Evolutionary conservation across 2,888 invertebrate species (phyloP).

Genomic region (Thymelicus lineola): DNA sequence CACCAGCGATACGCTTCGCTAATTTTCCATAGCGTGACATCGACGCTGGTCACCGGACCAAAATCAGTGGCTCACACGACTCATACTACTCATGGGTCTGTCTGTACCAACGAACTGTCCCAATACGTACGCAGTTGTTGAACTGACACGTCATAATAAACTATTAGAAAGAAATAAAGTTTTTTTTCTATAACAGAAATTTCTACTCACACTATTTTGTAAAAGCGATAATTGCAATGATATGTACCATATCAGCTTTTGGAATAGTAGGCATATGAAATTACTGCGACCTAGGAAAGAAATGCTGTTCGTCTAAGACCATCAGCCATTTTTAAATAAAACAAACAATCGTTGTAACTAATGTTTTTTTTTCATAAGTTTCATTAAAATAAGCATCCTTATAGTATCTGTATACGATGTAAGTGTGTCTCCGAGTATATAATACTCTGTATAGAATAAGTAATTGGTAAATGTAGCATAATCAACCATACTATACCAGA

Average conservation of each 20-base stretch:
- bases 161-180: too few relatives aligned
- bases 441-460: constrained; percentile 7
- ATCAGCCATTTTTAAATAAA: neutral
- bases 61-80: constrained; percentile 66
- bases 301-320: too few relatives aligned
- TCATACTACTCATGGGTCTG: constrained; percentile 6
- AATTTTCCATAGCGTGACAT: constrained; percentile 74
- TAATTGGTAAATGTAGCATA: constrained; percentile 26
- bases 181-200: too few relatives aligned
- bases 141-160: too few relatives aligned
- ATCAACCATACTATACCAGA: constrained; percentile 37
- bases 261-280: too few relatives aligned
- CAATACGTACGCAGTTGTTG: neutral
- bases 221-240: too few relatives aligned
- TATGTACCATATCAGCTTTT: too few relatives aligned
- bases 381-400: neutral
- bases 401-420: neutral
- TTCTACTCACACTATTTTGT: too few relatives aligned
- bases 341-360: neutral
- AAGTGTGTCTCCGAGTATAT: neutral
- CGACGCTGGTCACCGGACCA: constrained; percentile 67
- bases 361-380: too few relatives aligned
- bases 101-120: neutral
- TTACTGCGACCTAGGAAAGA: too few relatives aligned
- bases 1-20: constrained; percentile 82